Conservation (phyloP, 2,113 vertebrate genomes). For the Gasterosteus aculeatus region DNA sequence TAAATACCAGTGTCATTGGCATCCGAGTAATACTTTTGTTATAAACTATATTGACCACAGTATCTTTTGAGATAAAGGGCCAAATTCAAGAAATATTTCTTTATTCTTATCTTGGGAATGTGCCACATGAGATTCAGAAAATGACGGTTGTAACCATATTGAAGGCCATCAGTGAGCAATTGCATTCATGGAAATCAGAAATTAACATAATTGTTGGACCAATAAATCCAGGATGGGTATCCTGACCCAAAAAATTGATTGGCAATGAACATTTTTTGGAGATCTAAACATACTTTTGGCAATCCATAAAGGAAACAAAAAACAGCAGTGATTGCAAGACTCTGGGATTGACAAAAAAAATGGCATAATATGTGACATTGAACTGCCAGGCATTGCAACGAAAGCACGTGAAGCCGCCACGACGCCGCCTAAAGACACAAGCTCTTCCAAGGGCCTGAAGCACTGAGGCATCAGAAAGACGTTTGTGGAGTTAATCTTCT, state of each 20-base stretch:
- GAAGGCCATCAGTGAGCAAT: background rate
- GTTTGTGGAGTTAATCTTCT: background rate
- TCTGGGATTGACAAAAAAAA: background rate
- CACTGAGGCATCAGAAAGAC: background rate
- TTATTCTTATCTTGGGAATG: background rate
- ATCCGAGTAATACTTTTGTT: background rate
- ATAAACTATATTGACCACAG: too few relatives aligned
- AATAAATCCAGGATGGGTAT: background rate
- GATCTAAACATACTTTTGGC: background rate
- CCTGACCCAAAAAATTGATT: background rate
- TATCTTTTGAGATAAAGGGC: background rate
- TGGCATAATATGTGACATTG: background rate
- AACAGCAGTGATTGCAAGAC: background rate
- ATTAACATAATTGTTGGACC: background rate
- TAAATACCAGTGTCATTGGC: background rate
- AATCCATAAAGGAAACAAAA: background rate
- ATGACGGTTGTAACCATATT: background rate
- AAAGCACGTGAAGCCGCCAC: background rate
- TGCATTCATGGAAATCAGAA: background rate
- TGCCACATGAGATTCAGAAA: background rate
- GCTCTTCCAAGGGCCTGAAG: background rate
- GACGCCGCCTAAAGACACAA: background rate
- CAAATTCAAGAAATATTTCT: background rate
- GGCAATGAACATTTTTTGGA: background rate
- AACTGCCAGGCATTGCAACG: background rate